phyloP scores from a whole-genome alignment of 2,797 vertebrate species.

The Oryzias dopingdopingensis region DNA sequence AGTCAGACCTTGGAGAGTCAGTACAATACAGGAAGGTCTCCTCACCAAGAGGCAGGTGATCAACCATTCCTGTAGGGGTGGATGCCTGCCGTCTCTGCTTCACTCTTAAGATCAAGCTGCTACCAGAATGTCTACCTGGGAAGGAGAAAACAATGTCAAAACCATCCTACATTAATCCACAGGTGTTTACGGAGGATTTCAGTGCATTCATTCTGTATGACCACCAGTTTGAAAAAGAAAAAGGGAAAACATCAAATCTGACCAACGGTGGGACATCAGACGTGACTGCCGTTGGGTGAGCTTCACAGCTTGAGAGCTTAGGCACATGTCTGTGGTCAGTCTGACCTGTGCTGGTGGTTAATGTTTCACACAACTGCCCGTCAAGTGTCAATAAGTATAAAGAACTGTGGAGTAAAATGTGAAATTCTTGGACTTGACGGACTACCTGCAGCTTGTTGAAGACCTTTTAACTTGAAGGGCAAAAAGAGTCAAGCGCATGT shows the following conservation, averaged over 20 bases:
- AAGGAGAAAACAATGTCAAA: too few relatives aligned
- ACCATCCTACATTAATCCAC: too few relatives aligned
- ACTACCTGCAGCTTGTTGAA: constrained; percentile 35
- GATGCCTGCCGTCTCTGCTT: constrained; percentile 47
- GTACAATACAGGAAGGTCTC: constrained; percentile 85
- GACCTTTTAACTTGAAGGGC: constrained; percentile 40
- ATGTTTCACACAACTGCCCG: constrained; percentile 22
- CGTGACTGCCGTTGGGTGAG: neutral
- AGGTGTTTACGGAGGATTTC: too few relatives aligned
- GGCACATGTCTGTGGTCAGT: neutral
- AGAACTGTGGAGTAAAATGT: constrained; percentile 5
- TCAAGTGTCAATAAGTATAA: constrained; percentile 12
- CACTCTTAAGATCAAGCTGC: constrained; percentile 35
- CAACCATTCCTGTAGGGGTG: constrained; percentile 86
- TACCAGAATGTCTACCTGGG: constrained; percentile 8
- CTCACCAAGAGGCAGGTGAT: constrained; percentile 90
- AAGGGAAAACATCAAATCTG: neutral
- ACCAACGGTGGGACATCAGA: neutral
- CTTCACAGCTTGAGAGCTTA: constrained; percentile 2
- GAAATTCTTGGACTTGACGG: constrained; percentile 6
- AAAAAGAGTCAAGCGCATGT: constrained; percentile 61
- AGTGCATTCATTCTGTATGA: too few relatives aligned
- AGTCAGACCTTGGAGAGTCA: constrained; percentile 50
- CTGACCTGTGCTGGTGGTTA: constrained; percentile 20
- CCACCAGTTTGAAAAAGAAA: too few relatives aligned